Conservation (phyloP, 2,797 vertebrate species). For the Poecilia velifera region DNA sequence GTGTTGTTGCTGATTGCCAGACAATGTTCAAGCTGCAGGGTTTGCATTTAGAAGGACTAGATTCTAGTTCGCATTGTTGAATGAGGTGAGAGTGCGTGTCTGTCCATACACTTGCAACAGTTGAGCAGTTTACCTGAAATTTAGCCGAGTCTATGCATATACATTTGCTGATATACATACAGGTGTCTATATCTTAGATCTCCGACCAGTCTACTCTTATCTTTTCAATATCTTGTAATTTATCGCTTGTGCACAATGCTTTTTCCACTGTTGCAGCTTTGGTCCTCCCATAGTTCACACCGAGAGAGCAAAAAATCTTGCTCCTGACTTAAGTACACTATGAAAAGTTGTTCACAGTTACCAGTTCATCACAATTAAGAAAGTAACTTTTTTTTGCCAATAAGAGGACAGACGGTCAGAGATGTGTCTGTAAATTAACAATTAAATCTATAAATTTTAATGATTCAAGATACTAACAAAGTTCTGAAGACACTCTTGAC, state of each 20-base stretch:
- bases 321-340: background rate
- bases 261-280: background rate
- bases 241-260: background rate
- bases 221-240: background rate
- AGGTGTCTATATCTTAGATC: background rate
- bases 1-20: conserved; percentile 54
- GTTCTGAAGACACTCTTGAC: background rate
- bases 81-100: conserved; percentile 24
- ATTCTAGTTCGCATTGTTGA: conserved; percentile 33
- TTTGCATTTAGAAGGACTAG: conserved; percentile 25
- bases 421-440: background rate
- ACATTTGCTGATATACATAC: background rate
- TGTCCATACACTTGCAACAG: conserved; percentile 52
- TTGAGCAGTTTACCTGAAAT: conserved; percentile 32
- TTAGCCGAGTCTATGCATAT: conserved; percentile 13
- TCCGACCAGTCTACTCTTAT: background rate
- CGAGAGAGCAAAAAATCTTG: background rate
- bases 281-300: background rate
- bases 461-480: background rate
- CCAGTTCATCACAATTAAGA: background rate
- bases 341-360: background rate
- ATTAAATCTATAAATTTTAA: background rate
- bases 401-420: background rate
- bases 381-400: background rate
- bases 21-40: conserved; percentile 50